A percentile compares a stretch with the other conserved stretches of the same genome.
These are phyloP conservation scores for Apamea crenata DNA, from an alignment of 2,888 invertebrate species.

Conservation along the genomic window DNA sequence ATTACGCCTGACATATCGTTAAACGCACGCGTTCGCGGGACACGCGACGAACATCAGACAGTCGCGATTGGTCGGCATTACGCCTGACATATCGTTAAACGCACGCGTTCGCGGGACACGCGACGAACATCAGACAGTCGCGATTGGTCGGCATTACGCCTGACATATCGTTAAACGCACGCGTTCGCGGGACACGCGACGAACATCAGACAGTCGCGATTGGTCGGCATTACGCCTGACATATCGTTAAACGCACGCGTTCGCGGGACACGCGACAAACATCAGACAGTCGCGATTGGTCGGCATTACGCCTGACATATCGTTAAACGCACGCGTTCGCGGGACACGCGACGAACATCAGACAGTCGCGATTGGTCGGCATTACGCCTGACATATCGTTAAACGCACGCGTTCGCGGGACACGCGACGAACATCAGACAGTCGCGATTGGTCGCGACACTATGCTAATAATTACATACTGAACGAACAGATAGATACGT, in stretches of 20 bases:
- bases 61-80: slow-evolving; percentile 24
- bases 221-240: too few species aligned
- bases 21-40: slow-evolving; percentile 7
- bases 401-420: too few species aligned
- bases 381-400: too few species aligned
- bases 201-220: background rate
- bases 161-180: slow-evolving; percentile 30
- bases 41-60: background rate
- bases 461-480: background rate
- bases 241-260: too few species aligned
- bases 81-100: slow-evolving; percentile 30
- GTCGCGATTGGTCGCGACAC: background rate
- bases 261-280: too few species aligned
- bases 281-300: too few species aligned
- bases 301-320: too few species aligned
- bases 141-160: slow-evolving; percentile 25
- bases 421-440: too few species aligned
- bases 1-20: slow-evolving; percentile 36
- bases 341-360: too few species aligned
- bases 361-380: too few species aligned
- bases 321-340: too few species aligned
- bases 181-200: background rate
- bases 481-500: background rate
- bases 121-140: background rate
- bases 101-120: background rate